phyloP scores from a whole-genome alignment of 1,140 invertebrate genomes.

The Mycetomoellerius zeteki region DNA sequence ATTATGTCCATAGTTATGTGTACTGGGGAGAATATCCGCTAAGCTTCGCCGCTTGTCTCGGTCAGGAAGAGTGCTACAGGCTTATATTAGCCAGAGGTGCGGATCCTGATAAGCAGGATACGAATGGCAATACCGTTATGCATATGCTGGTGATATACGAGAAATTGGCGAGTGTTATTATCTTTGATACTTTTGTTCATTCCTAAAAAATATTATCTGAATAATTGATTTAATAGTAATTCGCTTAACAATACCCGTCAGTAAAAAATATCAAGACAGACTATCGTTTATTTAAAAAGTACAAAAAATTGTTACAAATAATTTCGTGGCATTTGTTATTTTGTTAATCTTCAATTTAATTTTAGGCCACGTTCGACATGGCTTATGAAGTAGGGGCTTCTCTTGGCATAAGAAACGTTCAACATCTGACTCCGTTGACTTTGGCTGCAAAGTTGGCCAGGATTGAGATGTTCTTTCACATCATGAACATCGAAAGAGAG shows the following conservation, averaged over 20 bases:
- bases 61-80: constrained; percentile 98
- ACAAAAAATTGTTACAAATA: background rate
- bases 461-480: constrained; percentile 98
- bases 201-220: background rate
- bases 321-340: background rate
- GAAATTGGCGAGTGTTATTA: constrained; percentile 90
- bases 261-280: background rate
- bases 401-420: constrained; percentile 94
- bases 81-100: constrained; percentile 97
- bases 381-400: constrained; percentile 96
- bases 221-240: background rate
- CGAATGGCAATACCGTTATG: constrained; percentile 98
- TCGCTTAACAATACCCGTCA: background rate
- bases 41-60: constrained; percentile 97
- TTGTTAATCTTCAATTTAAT: constrained; percentile 41
- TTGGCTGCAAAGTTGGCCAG: constrained; percentile 97
- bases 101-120: constrained; percentile 97
- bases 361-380: constrained; percentile 96
- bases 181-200: background rate
- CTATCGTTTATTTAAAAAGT: background rate
- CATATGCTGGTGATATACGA: constrained; percentile 99
- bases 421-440: constrained; percentile 96
- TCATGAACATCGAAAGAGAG: constrained; percentile 97
- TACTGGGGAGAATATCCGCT: constrained; percentile 99
- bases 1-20: constrained; percentile 91